These are phyloP conservation scores for Omphaloscelis lunosa DNA, from an alignment of 2,888 invertebrate species.

Conservation along the genomic window DNA sequence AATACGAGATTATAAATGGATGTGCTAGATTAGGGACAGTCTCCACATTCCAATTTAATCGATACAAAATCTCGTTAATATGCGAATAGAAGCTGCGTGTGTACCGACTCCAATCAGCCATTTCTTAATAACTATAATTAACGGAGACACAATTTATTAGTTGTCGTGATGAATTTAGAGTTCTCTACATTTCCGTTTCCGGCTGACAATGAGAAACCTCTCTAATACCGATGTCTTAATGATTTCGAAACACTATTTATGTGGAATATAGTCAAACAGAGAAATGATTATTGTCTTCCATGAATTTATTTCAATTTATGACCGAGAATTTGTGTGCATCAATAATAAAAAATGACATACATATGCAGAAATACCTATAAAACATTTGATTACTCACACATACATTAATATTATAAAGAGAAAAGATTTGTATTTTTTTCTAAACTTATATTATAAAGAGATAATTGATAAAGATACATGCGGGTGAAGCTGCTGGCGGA, in stretches of 20 bases:
- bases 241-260: constrained; percentile 35
- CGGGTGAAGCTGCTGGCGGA: too few species aligned
- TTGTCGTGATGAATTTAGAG: constrained; percentile 47
- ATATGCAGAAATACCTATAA: not conserved
- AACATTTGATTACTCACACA: not conserved
- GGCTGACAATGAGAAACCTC: constrained; percentile 47
- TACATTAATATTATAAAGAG: too few species aligned
- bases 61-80: constrained; percentile 28
- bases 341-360: not conserved
- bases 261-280: constrained; percentile 33
- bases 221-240: constrained; percentile 24
- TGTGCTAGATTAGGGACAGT: constrained; percentile 22
- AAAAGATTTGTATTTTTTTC: too few species aligned
- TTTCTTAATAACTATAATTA: constrained; percentile 64
- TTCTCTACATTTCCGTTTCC: constrained; percentile 64
- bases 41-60: constrained; percentile 22
- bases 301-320: constrained; percentile 41
- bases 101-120: constrained; percentile 17
- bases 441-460: too few species aligned
- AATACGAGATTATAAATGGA: constrained; percentile 26
- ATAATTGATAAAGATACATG: too few species aligned
- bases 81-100: constrained; percentile 21
- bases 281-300: constrained; percentile 28
- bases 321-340: not conserved
- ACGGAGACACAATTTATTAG: constrained; percentile 55